Evolutionary conservation across 2,888 invertebrate genomes (phyloP).

Genomic region (Tachina grossa): DNA sequence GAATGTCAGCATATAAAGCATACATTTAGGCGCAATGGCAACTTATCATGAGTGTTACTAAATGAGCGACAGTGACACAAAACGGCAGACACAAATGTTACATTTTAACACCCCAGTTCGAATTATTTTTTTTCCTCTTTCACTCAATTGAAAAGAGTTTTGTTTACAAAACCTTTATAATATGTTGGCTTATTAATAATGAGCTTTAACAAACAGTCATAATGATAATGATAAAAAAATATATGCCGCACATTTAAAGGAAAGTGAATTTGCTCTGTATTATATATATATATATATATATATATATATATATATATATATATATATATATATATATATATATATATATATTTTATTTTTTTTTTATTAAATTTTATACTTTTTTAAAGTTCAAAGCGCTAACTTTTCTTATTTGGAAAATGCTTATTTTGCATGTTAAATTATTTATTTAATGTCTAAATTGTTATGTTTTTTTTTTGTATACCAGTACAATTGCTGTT

Average conservation of each 20-base stretch:
- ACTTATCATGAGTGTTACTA: neutral
- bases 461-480: conserved; percentile 52
- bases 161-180: conserved; percentile 55
- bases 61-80: neutral
- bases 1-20: conserved; percentile 69
- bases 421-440: conserved; percentile 69
- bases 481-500: conserved; percentile 45
- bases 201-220: conserved; percentile 47
- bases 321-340: too few relatives aligned
- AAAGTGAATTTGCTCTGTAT: neutral
- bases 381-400: conserved; percentile 10
- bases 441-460: conserved; percentile 69
- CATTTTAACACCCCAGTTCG: conserved; percentile 4
- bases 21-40: conserved; percentile 34
- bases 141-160: conserved; percentile 33
- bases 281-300: too few relatives aligned
- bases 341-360: conserved; percentile 22
- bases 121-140: neutral
- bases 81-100: neutral
- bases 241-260: neutral
- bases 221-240: conserved; percentile 25
- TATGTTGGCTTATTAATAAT: conserved; percentile 54
- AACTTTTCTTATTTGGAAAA: conserved; percentile 41
- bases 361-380: conserved; percentile 29
- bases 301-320: too few relatives aligned